phyloP scores from a whole-genome alignment of 1,140 invertebrate genomes.

The Scaptodrosophila lebanonensis region DNA sequence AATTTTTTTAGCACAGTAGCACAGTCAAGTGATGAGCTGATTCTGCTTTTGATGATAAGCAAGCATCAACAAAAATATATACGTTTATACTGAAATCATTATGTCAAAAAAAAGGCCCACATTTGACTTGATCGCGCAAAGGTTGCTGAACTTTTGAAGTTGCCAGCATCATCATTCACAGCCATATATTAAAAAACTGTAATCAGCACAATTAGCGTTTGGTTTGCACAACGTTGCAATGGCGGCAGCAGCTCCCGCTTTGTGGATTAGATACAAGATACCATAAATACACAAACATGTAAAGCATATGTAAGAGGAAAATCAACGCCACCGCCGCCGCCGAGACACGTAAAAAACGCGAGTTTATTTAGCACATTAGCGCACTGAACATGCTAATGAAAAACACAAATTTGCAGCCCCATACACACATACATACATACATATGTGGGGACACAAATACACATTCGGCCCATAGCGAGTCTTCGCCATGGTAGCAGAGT shows the following conservation, averaged over 20 bases:
- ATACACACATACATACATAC: slow-evolving; percentile 3
- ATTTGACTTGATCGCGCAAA: neutral
- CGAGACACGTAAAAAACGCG: slow-evolving; percentile 16
- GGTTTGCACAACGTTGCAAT: no score
- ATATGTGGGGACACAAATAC: no score
- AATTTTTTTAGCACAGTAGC: no score
- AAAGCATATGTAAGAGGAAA: slow-evolving; percentile 21
- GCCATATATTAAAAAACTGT: no score
- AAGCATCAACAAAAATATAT: slow-evolving; percentile 18
- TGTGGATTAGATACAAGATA: no score
- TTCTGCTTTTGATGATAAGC: neutral
- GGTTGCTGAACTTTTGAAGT: slow-evolving; percentile 35
- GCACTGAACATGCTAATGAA: slow-evolving; percentile 55
- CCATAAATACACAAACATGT: no score
- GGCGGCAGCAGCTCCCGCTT: no score
- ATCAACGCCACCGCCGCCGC: slow-evolving; percentile 17
- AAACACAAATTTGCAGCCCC: slow-evolving; percentile 28
- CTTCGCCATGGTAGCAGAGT: neutral
- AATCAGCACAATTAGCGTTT: no score
- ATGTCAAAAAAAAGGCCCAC: slow-evolving; percentile 1
- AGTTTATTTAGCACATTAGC: slow-evolving; percentile 46
- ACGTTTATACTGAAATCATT: slow-evolving; percentile 23
- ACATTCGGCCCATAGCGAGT: no score
- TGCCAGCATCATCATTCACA: no score
- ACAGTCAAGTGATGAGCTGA: no score